Evolutionary conservation across 2,113 vertebrate species (phyloP).

Genomic region (Cyprinodon tularosa): DNA sequence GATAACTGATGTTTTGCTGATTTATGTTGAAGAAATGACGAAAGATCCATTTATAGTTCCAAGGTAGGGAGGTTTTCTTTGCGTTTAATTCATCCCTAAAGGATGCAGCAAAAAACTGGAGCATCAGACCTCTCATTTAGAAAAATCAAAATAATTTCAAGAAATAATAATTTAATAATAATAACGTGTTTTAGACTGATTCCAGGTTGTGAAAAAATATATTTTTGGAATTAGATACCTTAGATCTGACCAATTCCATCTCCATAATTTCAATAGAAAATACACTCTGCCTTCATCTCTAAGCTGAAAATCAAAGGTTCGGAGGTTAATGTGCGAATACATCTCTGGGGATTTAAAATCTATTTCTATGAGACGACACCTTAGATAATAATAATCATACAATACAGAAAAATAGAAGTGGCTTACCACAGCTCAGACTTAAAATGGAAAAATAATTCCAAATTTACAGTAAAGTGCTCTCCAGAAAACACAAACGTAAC

Average conservation of each 20-base stretch:
- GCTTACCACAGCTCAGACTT: slow-evolving; percentile 12
- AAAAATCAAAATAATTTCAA: not conserved
- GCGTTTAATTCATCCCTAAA: too few relatives aligned
- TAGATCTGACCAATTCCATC: slow-evolving; percentile 1
- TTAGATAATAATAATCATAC: not conserved
- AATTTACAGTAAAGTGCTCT: slow-evolving; percentile 67
- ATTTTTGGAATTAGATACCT: not conserved
- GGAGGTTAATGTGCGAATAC: slow-evolving; percentile 7
- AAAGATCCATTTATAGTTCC: too few relatives aligned
- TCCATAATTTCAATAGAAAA: slow-evolving; percentile 15
- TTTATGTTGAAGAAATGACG: too few relatives aligned
- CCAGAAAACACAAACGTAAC: slow-evolving; percentile 41
- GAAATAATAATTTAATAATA: too few relatives aligned
- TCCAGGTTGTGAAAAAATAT: not conserved
- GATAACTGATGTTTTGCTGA: too few relatives aligned
- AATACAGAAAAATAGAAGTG: slow-evolving; percentile 2
- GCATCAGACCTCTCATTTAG: too few relatives aligned
- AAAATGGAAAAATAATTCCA: slow-evolving; percentile 11
- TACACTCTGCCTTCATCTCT: slow-evolving; percentile 21
- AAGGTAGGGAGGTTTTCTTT: too few relatives aligned
- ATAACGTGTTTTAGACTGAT: not conserved
- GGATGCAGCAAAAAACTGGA: too few relatives aligned
- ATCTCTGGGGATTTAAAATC: not conserved
- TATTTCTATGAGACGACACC: not conserved
- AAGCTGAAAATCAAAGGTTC: slow-evolving; percentile 37